These are phyloP conservation scores for Mylabris phalerata DNA, from an alignment of 1,140 invertebrate species.

Conservation along the genomic window DNA sequence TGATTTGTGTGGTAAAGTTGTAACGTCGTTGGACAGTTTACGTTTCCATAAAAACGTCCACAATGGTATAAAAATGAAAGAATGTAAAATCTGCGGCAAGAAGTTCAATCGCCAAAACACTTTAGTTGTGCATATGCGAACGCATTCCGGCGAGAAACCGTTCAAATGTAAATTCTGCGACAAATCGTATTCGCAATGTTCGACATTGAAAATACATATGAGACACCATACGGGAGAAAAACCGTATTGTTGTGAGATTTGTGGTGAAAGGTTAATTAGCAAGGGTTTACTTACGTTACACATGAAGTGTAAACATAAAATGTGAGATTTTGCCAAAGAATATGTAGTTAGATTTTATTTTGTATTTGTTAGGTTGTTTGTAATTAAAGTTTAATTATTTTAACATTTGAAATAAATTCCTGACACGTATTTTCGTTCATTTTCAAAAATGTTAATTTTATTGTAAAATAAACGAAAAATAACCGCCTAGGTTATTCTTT, in stretches of 20 bases:
- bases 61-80: constrained; percentile 13
- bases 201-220: constrained; percentile 29
- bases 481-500: too few relatives aligned
- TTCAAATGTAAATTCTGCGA: constrained; percentile 42
- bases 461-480: too few relatives aligned
- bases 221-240: constrained; percentile 47
- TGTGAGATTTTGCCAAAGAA: too few relatives aligned
- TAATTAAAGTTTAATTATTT: too few relatives aligned
- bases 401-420: too few relatives aligned
- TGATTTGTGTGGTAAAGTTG: constrained; percentile 31
- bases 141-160: constrained; percentile 35
- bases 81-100: constrained; percentile 36
- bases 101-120: constrained; percentile 32
- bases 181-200: constrained; percentile 40
- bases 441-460: too few relatives aligned
- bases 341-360: too few relatives aligned
- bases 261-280: constrained; percentile 46
- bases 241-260: constrained; percentile 52
- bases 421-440: too few relatives aligned
- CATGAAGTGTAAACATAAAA: background rate
- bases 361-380: too few relatives aligned
- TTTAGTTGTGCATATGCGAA: constrained; percentile 28
- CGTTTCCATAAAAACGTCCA: background rate
- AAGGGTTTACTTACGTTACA: background rate
- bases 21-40: constrained; percentile 1